phyloP scores from a whole-genome alignment of 2,797 vertebrate species.

The Rhincodon typus region DNA sequence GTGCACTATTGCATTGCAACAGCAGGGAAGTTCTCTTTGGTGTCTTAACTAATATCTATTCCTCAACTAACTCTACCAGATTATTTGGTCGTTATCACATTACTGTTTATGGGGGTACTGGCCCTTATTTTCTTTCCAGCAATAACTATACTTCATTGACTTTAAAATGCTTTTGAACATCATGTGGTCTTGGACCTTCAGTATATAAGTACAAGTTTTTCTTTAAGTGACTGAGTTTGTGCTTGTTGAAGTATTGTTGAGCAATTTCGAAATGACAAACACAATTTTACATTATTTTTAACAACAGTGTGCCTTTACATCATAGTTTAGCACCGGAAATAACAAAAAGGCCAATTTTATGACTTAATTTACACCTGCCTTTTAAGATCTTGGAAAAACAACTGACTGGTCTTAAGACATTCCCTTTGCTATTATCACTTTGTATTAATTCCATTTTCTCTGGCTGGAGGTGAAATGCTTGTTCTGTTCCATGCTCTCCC shows the following conservation, averaged over 20 bases:
- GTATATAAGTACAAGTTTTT: not conserved
- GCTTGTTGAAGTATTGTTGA: not conserved
- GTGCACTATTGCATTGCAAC: not conserved
- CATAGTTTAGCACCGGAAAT: not conserved
- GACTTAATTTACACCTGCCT: not conserved
- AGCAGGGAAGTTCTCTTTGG: not conserved
- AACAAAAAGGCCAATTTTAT: not conserved
- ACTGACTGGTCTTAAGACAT: not conserved
- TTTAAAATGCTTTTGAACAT: not conserved
- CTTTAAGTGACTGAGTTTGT: not conserved
- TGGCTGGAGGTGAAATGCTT: not conserved
- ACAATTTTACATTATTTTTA: not conserved
- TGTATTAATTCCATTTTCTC: not conserved
- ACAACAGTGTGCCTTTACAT: not conserved
- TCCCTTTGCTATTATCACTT: not conserved
- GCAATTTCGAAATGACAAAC: not conserved
- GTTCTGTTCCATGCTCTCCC: not conserved
- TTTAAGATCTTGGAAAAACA: not conserved
- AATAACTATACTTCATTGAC: not conserved
- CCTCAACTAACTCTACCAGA: not conserved
- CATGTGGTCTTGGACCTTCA: not conserved
- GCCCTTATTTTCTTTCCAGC: not conserved
- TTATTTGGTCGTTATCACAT: not conserved
- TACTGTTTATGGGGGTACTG: not conserved
- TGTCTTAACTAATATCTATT: not conserved